These are phyloP conservation scores for Drosophila seguyi DNA, from an alignment of 1,140 invertebrate species.

Conservation along the genomic window DNA sequence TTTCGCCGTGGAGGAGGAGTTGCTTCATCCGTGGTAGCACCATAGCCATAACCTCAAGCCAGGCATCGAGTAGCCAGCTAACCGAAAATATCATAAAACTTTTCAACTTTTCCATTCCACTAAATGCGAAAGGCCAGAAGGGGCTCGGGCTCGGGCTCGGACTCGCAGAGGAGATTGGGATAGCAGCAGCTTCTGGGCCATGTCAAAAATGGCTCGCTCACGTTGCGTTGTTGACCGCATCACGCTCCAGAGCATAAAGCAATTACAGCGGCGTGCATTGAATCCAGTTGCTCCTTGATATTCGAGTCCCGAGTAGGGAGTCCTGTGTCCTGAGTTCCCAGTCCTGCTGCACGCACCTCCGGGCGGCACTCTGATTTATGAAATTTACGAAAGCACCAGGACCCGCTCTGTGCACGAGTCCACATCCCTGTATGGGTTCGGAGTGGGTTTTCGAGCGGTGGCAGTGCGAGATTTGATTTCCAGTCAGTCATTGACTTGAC, in stretches of 20 bases:
- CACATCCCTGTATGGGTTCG: constrained; percentile 15
- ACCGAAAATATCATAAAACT: constrained; percentile 75
- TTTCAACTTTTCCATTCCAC: constrained; percentile 66
- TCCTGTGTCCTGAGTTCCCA: constrained; percentile 2
- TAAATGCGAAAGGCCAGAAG: constrained; percentile 6
- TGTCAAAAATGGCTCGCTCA: constrained; percentile 71
- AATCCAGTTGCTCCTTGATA: constrained; percentile 45
- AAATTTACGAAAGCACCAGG: constrained; percentile 55
- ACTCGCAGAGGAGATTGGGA: not conserved
- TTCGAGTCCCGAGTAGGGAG: constrained; percentile 1
- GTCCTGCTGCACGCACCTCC: constrained; percentile 16
- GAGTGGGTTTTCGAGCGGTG: constrained; percentile 2
- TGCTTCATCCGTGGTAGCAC: constrained; percentile 1
- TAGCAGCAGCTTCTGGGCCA: constrained; percentile 41
- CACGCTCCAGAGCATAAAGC: constrained; percentile 78
- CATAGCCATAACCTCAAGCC: constrained; percentile 22
- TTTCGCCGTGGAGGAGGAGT: not conserved
- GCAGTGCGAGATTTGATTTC: constrained; percentile 45
- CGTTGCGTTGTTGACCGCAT: constrained; percentile 78
- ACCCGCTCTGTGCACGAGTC: constrained; percentile 18
- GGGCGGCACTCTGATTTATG: constrained; percentile 70
- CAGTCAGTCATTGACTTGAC: constrained; percentile 44
- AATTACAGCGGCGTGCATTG: constrained; percentile 75
- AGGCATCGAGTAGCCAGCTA: constrained; percentile 59
- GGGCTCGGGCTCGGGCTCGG: not conserved